These are phyloP conservation scores for Nesoenas mayeri DNA, from an alignment of 2,113 vertebrate genomes.

Conservation along the genomic window DNA sequence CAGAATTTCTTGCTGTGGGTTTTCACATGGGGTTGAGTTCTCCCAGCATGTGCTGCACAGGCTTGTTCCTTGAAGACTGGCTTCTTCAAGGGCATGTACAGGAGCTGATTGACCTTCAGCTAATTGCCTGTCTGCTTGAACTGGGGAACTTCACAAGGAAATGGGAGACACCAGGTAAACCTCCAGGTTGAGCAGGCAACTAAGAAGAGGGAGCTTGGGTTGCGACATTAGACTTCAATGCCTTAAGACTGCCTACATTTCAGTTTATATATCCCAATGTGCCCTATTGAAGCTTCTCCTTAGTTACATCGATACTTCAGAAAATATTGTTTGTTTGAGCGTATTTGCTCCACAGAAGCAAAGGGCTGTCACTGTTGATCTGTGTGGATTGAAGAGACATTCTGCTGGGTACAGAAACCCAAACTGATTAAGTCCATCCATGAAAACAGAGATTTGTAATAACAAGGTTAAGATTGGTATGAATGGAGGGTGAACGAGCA, in stretches of 20 bases:
- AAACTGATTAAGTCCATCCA: neutral
- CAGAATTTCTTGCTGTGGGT: neutral
- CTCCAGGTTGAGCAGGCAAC: neutral
- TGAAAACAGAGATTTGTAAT: neutral
- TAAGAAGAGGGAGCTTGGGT: neutral
- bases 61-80: neutral
- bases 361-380: neutral
- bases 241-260: neutral
- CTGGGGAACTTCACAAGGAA: neutral
- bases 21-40: neutral
- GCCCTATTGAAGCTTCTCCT: neutral
- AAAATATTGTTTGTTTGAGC: neutral
- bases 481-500: neutral
- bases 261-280: neutral
- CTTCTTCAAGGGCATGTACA: neutral
- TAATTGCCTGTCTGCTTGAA: neutral
- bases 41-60: fast-evolving
- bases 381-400: neutral
- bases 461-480: neutral
- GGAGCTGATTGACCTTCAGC: neutral
- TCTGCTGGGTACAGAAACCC: neutral
- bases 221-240: neutral
- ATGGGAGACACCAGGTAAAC: neutral
- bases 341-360: neutral
- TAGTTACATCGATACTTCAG: neutral